Percentiles rank a stretch among this genome's conserved stretches.
phyloP scores from a whole-genome alignment of 2,888 invertebrate species.

The Drepana falcataria region DNA sequence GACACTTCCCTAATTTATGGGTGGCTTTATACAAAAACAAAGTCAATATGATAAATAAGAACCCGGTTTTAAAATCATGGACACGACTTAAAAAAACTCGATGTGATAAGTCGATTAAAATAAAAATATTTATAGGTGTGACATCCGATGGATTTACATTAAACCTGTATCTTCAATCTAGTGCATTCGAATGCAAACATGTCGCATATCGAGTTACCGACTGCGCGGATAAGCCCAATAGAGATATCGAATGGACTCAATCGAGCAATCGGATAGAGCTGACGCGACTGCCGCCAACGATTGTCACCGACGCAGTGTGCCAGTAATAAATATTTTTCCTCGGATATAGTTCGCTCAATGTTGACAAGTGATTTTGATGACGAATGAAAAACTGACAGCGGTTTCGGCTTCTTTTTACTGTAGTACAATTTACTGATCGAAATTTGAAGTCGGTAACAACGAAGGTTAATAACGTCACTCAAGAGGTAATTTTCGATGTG shows the following conservation, averaged over 20 bases:
- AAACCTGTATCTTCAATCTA: constrained; percentile 28
- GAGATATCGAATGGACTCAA: constrained; percentile 47
- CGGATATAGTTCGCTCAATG: constrained; percentile 12
- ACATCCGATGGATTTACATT: constrained; percentile 10
- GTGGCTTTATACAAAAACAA: neutral
- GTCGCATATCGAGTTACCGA: constrained; percentile 46
- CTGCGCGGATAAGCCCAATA: constrained; percentile 35
- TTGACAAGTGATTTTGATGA: neutral
- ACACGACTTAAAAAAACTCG: neutral
- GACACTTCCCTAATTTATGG: neutral
- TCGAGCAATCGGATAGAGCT: constrained; percentile 45
- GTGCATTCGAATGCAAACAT: constrained; percentile 48
- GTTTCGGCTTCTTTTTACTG: neutral
- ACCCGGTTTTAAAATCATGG: neutral
- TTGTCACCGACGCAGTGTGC: constrained; percentile 23
- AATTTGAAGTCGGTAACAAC: too few species aligned
- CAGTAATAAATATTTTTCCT: constrained; percentile 31
- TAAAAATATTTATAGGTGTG: neutral
- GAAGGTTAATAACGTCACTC: too few species aligned
- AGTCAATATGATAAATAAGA: neutral
- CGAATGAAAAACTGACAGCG: neutral
- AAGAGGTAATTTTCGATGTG: too few species aligned
- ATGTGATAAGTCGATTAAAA: neutral
- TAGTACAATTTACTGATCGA: too few species aligned
- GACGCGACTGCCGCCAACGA: constrained; percentile 23